Base-by-base conservation (phyloP, 2,888 invertebrate genomes). In the Netelia virgata region DNA sequence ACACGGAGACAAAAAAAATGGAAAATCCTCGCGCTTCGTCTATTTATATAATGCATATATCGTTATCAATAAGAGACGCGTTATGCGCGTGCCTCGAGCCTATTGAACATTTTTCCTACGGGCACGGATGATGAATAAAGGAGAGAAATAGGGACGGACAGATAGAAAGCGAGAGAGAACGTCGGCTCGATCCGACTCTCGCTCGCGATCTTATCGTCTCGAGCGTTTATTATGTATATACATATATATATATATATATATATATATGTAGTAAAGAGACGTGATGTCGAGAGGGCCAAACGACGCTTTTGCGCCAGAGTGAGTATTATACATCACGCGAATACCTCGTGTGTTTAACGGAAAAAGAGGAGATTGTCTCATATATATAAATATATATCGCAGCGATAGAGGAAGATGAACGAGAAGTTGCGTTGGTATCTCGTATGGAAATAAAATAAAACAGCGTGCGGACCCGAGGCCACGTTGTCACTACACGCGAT, bases 301-400 rank as follows among this genome's bases (percentile, higher is more conserved):
- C 63, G 76, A 77, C 55, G 82, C 72, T 82, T 72, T 84, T 74
- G 73, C 73, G 57, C 79, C 77, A 84, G 63, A 57, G 77, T 55
- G 53, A 69, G 78, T 73, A 57, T 70, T 72, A 84, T 81, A 78
- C 63, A 84, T 81, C 81, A 84, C 74, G 81, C 81, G 74, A 53
- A 53, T 43, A 70, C 59, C 64, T 84, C 84, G 84, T 84, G 84
- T 16, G 16, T 73, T 50, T 18, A 63, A 10, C 43, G 41, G 53
- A n/a, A 9, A 20, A 28, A 53, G 43, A n/a, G 41, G 55, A 57
- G 18, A 57, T 18, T 57, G 57, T 18, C 28, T 57, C 28, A 28
- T 50, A 43, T 66, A 75, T 78, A 47, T 23, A 55, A 36, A 55
- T 11, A 57, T 53, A 55, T 70, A 63, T 59, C 47, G 28, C 47